Evolutionary conservation across 1,140 invertebrate species (phyloP).

Genomic region (Pseudomyrmex dendroicus): DNA sequence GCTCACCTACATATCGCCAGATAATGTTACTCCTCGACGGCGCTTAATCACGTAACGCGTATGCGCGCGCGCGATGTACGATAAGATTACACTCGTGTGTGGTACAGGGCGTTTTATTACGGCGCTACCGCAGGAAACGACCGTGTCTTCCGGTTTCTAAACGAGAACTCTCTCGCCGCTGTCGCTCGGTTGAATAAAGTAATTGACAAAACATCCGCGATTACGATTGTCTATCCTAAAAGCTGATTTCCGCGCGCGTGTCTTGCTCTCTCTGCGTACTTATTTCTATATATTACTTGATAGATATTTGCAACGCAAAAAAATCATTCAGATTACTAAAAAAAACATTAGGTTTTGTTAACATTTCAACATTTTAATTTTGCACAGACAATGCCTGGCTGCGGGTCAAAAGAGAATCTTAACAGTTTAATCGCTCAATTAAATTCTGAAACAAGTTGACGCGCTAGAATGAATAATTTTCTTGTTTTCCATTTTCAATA

Average conservation of each 20-base stretch:
- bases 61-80: conserved; percentile 15
- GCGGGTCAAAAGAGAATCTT: background rate
- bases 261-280: background rate
- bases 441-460: background rate
- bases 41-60: conserved; percentile 46
- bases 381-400: no score
- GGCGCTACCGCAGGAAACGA: conserved; percentile 58
- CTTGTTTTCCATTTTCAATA: conserved; percentile 9
- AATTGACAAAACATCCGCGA: conserved; percentile 51
- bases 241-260: conserved; percentile 46
- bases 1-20: conserved; percentile 43
- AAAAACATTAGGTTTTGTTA: no score
- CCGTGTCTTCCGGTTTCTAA: conserved; percentile 33
- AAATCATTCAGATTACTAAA: no score
- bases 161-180: conserved; percentile 14
- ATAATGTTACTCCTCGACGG: conserved; percentile 34
- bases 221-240: conserved; percentile 45
- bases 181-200: conserved; percentile 20
- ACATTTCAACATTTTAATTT: no score
- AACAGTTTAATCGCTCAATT: conserved; percentile 1
- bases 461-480: conserved; percentile 19
- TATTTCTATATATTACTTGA: no score
- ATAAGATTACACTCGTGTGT: conserved; percentile 47
- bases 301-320: no score
- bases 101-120: conserved; percentile 37